Percentiles rank a stretch among this genome's conserved stretches.
phyloP scores from a whole-genome alignment of 2,113 vertebrate species.

The Ciconia boyciana region DNA sequence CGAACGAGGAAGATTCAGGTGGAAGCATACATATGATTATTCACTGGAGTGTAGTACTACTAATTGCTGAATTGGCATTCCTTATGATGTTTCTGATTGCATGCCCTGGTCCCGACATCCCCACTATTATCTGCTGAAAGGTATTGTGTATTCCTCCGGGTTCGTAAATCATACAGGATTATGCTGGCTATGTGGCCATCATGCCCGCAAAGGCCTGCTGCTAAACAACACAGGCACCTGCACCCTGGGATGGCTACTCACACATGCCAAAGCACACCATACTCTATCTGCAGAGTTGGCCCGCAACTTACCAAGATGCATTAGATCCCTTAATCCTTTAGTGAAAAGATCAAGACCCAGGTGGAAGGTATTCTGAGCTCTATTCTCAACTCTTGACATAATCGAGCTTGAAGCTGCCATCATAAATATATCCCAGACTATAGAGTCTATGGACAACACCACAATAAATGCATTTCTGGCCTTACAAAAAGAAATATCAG shows the following conservation, averaged over 20 bases:
- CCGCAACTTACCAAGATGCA: neutral
- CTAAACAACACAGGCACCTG: neutral
- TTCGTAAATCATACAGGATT: neutral
- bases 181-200: neutral
- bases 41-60: neutral
- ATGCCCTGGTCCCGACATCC: neutral
- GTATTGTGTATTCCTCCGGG: no score
- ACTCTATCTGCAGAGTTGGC: neutral
- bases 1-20: neutral
- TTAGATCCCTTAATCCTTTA: neutral
- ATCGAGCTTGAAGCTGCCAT: neutral
- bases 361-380: neutral
- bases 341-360: neutral
- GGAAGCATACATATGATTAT: neutral
- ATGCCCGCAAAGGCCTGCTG: neutral
- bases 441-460: neutral
- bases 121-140: neutral
- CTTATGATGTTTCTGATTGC: neutral
- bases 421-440: neutral
- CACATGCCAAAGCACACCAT: no score
- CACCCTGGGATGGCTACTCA: neutral
- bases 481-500: neutral
- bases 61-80: neutral
- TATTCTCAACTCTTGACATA: neutral
- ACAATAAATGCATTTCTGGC: neutral